A percentile compares a stretch with the other conserved stretches of the same genome.
Conservation (phyloP, 1,140 invertebrate genomes). For the Nixonia krombeini region DNA sequence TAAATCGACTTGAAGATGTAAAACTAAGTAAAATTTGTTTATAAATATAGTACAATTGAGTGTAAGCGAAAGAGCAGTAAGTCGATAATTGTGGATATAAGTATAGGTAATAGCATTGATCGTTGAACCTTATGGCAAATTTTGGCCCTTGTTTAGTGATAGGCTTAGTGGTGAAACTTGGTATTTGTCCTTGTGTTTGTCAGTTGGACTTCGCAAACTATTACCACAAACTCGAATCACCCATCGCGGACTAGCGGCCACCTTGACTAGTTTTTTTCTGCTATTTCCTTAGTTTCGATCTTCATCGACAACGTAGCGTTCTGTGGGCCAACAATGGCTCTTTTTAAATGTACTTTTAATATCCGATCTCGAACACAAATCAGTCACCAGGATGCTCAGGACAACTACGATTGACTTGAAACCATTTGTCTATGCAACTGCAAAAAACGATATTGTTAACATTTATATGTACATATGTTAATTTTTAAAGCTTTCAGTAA, state of each 20-base stretch:
- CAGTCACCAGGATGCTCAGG: conserved; percentile 96
- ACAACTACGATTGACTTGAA: conserved; percentile 96
- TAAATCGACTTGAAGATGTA: conserved; percentile 59
- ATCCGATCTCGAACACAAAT: conserved; percentile 65
- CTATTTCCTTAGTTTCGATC: conserved; percentile 42
- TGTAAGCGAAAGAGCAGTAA: conserved; percentile 66
- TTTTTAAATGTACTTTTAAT: conserved; percentile 45
- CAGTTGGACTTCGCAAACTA: conserved; percentile 46
- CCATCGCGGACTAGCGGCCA: conserved; percentile 68
- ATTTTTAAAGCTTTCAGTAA: no score
- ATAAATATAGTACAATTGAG: conserved; percentile 68
- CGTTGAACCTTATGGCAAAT: conserved; percentile 67
- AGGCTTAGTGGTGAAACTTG: conserved; percentile 54
- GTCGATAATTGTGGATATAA: conserved; percentile 67
- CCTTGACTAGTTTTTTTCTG: conserved; percentile 67
- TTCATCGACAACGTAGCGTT: conserved; percentile 42
- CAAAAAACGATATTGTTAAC: no score
- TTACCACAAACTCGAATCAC: conserved; percentile 59
- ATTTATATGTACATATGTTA: background rate
- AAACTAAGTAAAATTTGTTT: conserved; percentile 66
- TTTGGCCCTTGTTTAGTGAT: conserved; percentile 49
- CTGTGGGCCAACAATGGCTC: conserved; percentile 45
- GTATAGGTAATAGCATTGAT: conserved; percentile 66
- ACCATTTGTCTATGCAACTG: conserved; percentile 97
- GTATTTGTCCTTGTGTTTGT: conserved; percentile 56